Evolutionary conservation across 2,113 vertebrate species (phyloP).

Genomic region (Lycocorax pyrrhopterus): DNA sequence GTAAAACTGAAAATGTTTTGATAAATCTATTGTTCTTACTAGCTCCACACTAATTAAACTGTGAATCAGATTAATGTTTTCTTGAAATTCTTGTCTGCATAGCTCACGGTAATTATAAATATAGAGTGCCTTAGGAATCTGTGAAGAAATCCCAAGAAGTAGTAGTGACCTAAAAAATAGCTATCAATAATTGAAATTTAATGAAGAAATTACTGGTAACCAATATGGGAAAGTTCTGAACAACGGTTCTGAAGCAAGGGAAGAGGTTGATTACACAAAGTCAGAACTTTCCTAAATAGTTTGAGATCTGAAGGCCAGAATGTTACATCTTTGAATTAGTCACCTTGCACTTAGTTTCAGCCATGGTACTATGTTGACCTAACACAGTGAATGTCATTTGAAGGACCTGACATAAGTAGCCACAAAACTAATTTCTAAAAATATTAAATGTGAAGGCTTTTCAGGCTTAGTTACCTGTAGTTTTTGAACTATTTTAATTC

Average conservation of each 20-base stretch:
- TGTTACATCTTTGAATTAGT: neutral
- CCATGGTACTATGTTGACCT: neutral
- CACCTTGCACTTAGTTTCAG: neutral
- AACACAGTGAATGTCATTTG: neutral
- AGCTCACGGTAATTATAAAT: neutral
- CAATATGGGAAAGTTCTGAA: neutral
- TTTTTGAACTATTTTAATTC: neutral
- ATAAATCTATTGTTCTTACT: constrained; percentile 61
- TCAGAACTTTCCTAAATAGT: neutral
- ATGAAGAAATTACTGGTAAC: neutral
- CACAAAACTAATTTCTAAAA: neutral
- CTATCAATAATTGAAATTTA: neutral
- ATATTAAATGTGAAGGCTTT: neutral
- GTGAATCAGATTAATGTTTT: constrained; percentile 4
- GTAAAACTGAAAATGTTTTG: constrained; percentile 71
- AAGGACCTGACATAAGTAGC: neutral
- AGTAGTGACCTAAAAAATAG: neutral
- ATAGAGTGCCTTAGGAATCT: neutral
- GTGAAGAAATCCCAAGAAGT: neutral
- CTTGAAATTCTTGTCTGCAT: constrained; percentile 11
- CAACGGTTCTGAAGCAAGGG: neutral
- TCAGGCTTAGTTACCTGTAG: neutral
- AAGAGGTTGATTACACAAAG: neutral
- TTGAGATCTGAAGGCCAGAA: neutral
- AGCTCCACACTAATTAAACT: constrained; percentile 25